Evolutionary conservation across 1,140 invertebrate species (phyloP), one percentile per base, ranked within the genome.

Genomic region (Platyura marginata): DNA sequence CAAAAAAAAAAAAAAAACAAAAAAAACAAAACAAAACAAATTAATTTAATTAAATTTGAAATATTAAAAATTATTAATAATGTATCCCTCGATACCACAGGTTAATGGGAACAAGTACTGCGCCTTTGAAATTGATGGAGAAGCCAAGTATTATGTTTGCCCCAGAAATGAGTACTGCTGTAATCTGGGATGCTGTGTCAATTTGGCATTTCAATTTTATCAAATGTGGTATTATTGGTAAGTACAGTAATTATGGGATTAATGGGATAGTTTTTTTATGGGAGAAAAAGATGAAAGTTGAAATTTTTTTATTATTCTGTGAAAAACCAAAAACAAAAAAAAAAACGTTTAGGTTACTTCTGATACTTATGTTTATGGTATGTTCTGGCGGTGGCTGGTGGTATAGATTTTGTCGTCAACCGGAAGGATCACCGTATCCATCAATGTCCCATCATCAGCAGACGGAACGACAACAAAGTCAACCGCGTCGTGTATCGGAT

Each of bases 151-250:
- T 32, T 41, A 21, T 32, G 19, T 41, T 9, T 41, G 40, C 19
- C 16, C 4, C 11, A 25, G 40, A 29, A 25, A 41, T 32, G 40
- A 41, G 22, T 41, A 41, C 25, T 41, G 40, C 19, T 41, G 40
- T 20, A 9, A 9, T 5, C 25, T 41, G 9, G 40, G 40, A 29
- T 41, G 40, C 25, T 41, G 40, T 20, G 40, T 41, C 15, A 16
- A 41, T 29, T 41, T 41, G 11, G 40, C 40, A 16, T 41, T 41
- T 32, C 40, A 41, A 32, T 41, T 41, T 19, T 41, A 41, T 32
- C 40, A 41, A 41, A 9, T 41, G 11, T 41, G 40, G 40, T 41
- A 41, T 32, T 41, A 41, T 32, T 41, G 40, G 40, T 41, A 19
- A 29, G 38, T 22, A 37, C 5, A 37, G n/a, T n/a, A n/a, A n/a